phyloP scores from a whole-genome alignment of 2,797 vertebrate genomes.

The Periophthalmus magnuspinnatus region DNA sequence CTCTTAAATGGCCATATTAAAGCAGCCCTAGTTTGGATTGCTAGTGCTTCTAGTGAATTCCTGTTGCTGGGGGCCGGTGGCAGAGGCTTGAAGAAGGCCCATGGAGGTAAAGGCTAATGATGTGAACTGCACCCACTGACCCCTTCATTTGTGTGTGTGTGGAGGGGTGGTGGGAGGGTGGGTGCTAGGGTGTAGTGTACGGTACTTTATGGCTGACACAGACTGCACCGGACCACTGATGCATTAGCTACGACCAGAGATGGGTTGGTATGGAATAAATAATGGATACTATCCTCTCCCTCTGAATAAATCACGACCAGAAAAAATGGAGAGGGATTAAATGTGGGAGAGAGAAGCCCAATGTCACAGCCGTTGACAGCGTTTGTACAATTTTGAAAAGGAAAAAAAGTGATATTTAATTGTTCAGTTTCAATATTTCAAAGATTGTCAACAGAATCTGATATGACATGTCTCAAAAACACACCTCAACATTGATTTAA shows the following conservation, averaged over 20 bases:
- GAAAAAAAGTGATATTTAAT: constrained; percentile 15
- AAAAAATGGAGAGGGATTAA: constrained; percentile 66
- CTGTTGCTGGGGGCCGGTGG: constrained; percentile 55
- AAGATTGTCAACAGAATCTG: not conserved
- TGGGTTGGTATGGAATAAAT: constrained; percentile 74
- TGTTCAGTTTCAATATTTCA: not conserved
- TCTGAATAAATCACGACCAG: constrained; percentile 77
- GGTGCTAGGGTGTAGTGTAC: constrained; percentile 33
- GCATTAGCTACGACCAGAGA: constrained; percentile 70
- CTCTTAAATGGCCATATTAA: not conserved
- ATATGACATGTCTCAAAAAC: too few relatives aligned
- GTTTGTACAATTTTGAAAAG: constrained; percentile 51
- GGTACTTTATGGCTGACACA: constrained; percentile 58
- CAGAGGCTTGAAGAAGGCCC: constrained; percentile 27
- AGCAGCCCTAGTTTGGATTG: not conserved
- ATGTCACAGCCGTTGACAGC: constrained; percentile 46
- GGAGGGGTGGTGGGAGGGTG: not conserved
- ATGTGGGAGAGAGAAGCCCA: constrained; percentile 61
- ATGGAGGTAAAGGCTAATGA: constrained; percentile 51
- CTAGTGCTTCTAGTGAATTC: constrained; percentile 29
- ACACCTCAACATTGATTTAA: too few relatives aligned
- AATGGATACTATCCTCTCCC: constrained; percentile 73
- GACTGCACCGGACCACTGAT: constrained; percentile 53
- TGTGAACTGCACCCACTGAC: constrained; percentile 65
- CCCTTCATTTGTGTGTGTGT: constrained; percentile 34